phyloP scores from a whole-genome alignment of 2,888 invertebrate genomes.

The Caradrina clavipalpis region DNA sequence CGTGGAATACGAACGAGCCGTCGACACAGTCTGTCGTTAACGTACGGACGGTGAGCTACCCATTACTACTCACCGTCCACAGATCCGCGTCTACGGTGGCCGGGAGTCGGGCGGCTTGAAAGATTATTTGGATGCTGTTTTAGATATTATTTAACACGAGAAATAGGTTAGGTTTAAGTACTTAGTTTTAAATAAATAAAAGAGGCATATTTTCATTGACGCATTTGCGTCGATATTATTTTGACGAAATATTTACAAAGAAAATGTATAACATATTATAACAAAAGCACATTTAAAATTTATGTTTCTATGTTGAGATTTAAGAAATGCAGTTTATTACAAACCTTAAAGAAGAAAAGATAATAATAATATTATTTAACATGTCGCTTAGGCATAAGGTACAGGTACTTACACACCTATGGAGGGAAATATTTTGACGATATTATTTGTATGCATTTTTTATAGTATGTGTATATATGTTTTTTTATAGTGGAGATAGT shows the following conservation, averaged over 20 bases:
- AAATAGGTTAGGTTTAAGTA: background rate
- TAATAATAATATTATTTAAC: constrained; percentile 54
- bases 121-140: too few relatives aligned
- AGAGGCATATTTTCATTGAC: constrained; percentile 75
- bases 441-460: constrained; percentile 20
- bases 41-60: too few relatives aligned
- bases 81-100: too few relatives aligned
- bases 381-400: constrained; percentile 52
- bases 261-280: constrained; percentile 82
- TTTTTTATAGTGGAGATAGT: background rate
- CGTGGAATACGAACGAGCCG: too few relatives aligned
- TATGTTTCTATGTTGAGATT: constrained; percentile 77
- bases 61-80: too few relatives aligned
- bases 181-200: constrained; percentile 58
- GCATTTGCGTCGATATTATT: constrained; percentile 84
- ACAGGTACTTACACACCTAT: constrained; percentile 45
- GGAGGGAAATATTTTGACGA: constrained; percentile 48
- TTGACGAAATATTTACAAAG: constrained; percentile 89
- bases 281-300: constrained; percentile 84
- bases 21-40: too few relatives aligned
- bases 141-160: too few relatives aligned
- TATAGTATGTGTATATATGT: background rate
- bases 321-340: constrained; percentile 84
- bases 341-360: constrained; percentile 60
- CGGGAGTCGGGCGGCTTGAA: too few relatives aligned